These are phyloP conservation scores for Turnix velox DNA, from an alignment of 2,113 vertebrate genomes.

Conservation along the genomic window DNA sequence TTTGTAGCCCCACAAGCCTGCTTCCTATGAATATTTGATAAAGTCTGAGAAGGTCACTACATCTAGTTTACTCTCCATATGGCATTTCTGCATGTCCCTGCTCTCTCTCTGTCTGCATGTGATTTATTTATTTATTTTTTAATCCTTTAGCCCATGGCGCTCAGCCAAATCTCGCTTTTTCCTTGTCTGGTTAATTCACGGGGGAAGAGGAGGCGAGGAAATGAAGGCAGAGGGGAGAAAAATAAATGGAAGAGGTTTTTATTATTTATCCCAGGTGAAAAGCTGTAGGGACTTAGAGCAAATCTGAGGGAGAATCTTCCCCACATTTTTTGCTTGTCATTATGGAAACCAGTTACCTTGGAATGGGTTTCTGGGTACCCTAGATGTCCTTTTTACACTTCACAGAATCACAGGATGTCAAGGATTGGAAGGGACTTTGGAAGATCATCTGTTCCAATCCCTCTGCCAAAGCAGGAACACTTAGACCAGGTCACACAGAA, in stretches of 20 bases:
- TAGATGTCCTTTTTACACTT: not conserved
- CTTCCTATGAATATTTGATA: slow-evolving; percentile 15
- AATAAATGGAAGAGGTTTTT: not conserved
- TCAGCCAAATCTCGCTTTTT: not conserved
- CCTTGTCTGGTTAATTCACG: not conserved
- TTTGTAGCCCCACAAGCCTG: not conserved
- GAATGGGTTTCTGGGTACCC: not conserved
- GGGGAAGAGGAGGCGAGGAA: accelerated
- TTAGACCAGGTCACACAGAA: no score
- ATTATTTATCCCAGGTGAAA: not conserved
- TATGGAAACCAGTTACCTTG: not conserved
- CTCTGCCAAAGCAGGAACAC: no score
- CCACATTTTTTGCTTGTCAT: not conserved
- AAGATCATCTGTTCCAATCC: no score
- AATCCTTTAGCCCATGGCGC: not conserved
- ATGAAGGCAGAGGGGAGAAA: not conserved
- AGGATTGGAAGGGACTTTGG: no score
- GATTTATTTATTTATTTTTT: not conserved
- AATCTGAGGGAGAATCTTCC: not conserved
- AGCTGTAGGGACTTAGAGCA: not conserved
- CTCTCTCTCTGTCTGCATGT: not conserved
- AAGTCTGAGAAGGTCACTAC: not conserved
- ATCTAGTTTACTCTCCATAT: slow-evolving; percentile 24
- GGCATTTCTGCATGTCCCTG: not conserved
- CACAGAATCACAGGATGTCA: no score